Evolutionary conservation across 2,113 vertebrate species (phyloP).

Genomic region (Cephalophus harveyi): DNA sequence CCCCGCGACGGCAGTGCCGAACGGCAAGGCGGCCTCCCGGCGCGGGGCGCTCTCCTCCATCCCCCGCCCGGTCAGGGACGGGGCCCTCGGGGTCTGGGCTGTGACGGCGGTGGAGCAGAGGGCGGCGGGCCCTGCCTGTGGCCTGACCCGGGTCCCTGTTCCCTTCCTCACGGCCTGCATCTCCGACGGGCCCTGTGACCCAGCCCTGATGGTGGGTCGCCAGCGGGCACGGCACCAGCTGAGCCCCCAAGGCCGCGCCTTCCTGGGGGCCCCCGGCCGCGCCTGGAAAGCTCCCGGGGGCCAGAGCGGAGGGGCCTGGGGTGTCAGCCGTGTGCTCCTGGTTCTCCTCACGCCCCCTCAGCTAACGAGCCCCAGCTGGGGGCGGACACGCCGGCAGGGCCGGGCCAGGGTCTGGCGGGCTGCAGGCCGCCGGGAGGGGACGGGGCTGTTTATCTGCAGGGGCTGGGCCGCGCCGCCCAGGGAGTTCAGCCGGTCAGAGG

Average conservation of each 20-base stretch:
- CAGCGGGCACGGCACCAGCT: neutral
- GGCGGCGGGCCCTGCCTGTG: neutral
- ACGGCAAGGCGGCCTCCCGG: neutral
- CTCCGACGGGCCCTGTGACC: neutral
- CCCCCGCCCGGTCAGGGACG: neutral
- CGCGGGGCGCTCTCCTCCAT: fast-evolving
- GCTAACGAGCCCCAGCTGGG: slow-evolving; percentile 83
- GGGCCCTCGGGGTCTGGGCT: neutral
- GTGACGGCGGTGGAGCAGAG: no score
- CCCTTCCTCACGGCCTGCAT: neutral
- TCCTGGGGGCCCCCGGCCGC: slow-evolving; percentile 2
- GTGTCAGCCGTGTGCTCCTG: neutral
- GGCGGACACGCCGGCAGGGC: slow-evolving; percentile 73
- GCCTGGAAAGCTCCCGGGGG: slow-evolving; percentile 54
- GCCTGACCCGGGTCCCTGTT: neutral
- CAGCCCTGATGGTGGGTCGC: neutral
- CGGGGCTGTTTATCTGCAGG: slow-evolving; percentile 83
- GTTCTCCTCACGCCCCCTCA: slow-evolving; percentile 24
- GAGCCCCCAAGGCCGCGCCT: neutral
- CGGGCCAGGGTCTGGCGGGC: slow-evolving; percentile 72
- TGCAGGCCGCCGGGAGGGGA: slow-evolving; percentile 71
- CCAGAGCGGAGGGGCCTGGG: neutral
- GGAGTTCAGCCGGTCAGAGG: slow-evolving; percentile 82
- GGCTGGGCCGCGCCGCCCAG: slow-evolving; percentile 74
- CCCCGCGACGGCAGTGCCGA: neutral